phyloP scores from a whole-genome alignment of 2,113 vertebrate genomes.

The Cyprinodon brontotheroides region DNA sequence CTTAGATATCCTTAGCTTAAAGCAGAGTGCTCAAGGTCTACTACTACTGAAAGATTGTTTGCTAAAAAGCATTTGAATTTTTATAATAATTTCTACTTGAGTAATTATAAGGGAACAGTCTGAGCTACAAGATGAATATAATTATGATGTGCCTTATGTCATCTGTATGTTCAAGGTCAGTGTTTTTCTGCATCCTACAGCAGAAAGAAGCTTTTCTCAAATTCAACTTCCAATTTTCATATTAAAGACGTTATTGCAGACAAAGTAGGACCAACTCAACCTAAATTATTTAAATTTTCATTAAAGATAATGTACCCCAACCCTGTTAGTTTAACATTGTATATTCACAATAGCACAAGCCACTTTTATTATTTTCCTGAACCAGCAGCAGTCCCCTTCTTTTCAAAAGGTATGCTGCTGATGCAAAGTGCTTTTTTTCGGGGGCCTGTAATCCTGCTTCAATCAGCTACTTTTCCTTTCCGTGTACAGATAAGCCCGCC shows the following conservation, averaged over 20 bases:
- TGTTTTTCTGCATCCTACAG: background rate
- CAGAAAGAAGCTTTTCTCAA: background rate
- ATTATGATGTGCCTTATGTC: background rate
- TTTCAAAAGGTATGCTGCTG: slow-evolving; percentile 70
- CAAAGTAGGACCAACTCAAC: background rate
- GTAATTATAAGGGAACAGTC: background rate
- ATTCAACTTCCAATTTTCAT: background rate
- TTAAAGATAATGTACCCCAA: background rate
- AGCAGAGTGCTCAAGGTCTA: background rate
- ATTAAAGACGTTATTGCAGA: background rate
- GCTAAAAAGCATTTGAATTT: background rate
- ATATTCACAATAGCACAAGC: slow-evolving; percentile 1
- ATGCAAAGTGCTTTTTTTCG: slow-evolving; percentile 77
- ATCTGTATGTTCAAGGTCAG: background rate
- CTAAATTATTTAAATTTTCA: background rate
- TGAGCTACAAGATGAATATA: background rate
- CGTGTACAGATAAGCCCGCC: slow-evolving; percentile 77
- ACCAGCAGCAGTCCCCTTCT: slow-evolving; percentile 60
- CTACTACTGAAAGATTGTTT: background rate
- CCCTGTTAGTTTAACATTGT: background rate
- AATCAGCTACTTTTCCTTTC: slow-evolving; percentile 79
- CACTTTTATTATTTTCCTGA: slow-evolving; percentile 40
- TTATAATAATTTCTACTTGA: background rate
- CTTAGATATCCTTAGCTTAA: too few relatives aligned
- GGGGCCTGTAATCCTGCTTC: slow-evolving; percentile 79